phyloP scores from a whole-genome alignment of 2,113 vertebrate genomes.

The Dolichotis patagonum region DNA sequence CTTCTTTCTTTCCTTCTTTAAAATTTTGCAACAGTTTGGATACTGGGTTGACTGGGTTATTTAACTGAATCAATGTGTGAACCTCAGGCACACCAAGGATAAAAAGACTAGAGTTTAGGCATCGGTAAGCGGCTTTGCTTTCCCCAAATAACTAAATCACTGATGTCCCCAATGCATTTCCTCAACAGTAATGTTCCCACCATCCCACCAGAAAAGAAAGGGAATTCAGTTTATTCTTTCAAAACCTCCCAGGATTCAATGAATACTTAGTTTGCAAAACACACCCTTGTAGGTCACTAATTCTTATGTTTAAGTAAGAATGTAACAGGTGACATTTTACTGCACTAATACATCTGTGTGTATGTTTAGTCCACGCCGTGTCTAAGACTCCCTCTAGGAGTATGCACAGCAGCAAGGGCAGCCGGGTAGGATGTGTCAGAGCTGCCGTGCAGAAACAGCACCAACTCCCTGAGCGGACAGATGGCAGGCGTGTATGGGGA shows the following conservation, averaged over 20 bases:
- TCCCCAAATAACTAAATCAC: conserved; percentile 20
- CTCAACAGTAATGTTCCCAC: neutral
- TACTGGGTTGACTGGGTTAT: neutral
- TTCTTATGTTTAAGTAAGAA: neutral
- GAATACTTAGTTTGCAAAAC: neutral
- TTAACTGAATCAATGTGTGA: neutral
- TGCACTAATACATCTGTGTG: neutral
- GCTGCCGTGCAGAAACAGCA: neutral
- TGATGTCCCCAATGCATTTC: neutral
- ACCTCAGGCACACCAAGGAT: neutral
- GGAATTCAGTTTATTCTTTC: neutral
- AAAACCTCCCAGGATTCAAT: conserved; percentile 1
- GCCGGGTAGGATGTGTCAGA: neutral
- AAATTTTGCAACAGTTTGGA: conserved; percentile 37
- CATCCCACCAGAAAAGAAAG: neutral
- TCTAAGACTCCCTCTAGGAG: neutral
- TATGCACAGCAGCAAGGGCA: neutral
- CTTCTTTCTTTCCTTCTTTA: neutral
- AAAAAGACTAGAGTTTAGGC: neutral
- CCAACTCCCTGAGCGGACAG: neutral
- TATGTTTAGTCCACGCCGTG: neutral
- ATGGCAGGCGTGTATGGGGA: fast-evolving
- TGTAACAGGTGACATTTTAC: neutral
- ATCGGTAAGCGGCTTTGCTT: neutral
- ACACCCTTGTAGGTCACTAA: neutral